Conservation (phyloP, 2,113 vertebrate genomes). For the Parus major region DNA sequence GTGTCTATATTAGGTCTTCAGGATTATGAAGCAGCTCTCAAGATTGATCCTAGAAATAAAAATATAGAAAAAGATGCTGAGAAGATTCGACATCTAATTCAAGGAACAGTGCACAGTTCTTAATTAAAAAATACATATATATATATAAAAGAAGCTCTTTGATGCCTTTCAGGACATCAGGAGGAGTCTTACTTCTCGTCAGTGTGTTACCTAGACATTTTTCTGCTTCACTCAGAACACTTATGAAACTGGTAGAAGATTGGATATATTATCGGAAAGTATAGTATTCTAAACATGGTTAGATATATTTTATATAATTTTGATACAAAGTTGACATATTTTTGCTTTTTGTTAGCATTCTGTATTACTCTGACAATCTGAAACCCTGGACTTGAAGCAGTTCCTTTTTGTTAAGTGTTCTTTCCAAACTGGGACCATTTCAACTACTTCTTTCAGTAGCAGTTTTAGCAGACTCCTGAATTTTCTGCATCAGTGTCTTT, state of each 20-base stretch:
- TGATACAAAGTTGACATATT: background rate
- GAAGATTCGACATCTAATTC: constrained; percentile 83
- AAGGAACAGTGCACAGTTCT: constrained; percentile 66
- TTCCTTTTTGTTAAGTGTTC: background rate
- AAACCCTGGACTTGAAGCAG: background rate
- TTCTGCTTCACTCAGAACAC: background rate
- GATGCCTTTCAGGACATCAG: background rate
- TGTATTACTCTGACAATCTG: background rate
- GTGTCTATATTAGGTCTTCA: constrained; percentile 81
- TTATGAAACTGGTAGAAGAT: background rate
- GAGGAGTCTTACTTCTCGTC: background rate
- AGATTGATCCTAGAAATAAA: constrained; percentile 82
- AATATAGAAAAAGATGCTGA: constrained; percentile 81
- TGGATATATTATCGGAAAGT: background rate
- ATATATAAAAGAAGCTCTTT: background rate
- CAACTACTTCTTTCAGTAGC: background rate
- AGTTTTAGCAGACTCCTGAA: background rate
- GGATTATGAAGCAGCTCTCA: constrained; percentile 92
- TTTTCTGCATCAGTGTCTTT: background rate
- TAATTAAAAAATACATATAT: background rate
- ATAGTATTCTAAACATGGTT: background rate
- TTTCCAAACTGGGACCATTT: background rate
- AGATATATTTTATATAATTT: background rate
- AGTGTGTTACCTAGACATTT: background rate
- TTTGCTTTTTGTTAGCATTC: background rate